Base-by-base conservation (phyloP, 2,888 invertebrate genomes). In the Apamea monoglypha region DNA sequence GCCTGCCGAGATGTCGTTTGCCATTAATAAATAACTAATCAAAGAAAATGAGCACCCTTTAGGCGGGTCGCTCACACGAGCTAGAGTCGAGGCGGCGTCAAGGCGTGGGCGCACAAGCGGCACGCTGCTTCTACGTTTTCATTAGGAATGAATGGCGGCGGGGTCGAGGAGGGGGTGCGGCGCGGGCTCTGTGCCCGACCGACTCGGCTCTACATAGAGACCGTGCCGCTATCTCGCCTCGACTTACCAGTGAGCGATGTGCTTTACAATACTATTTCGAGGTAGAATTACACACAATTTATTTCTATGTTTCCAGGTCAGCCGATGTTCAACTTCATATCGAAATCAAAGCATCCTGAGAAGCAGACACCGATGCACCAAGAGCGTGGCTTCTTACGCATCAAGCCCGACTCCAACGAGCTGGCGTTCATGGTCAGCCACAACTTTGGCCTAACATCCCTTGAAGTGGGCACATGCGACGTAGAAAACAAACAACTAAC, bases 381-480 rank as follows among this genome's bases (percentile, higher is more conserved):
- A 74, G 98, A 98, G 91, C 92, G 97, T 63, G 98, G 98, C 0
- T 98, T 97, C 90, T 90, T 98, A 12, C 96, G 97, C 73, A 96
- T 97, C 69, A 97, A 97, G 67, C 97, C 97, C 0, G 97, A 96
- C 18, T 97, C 97, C 0, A 95, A 96, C 25, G 92, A 97, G 59
- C 89, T 98, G 0, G 95, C 97, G 0, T 96, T 98, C 25, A 90
- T 97, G 10, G 94, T 97, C 8, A 97, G 97, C 76, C 98, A 98
- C 87, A 98, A 97, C 92, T 97, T 97, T 89, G 98, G 98, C 25
- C 88, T 98, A 4, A 96, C 97, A 0, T 97, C 97, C 0, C 89
- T 98, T 0, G 98, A 98, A 91, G 97, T 97, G 93, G 98, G 98
- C 0, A 86, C 80, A 1, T 91, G 84, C 71, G 97, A 95, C 94